phyloP scores from a whole-genome alignment of 2,113 vertebrate genomes.

The Aegithalos caudatus region DNA sequence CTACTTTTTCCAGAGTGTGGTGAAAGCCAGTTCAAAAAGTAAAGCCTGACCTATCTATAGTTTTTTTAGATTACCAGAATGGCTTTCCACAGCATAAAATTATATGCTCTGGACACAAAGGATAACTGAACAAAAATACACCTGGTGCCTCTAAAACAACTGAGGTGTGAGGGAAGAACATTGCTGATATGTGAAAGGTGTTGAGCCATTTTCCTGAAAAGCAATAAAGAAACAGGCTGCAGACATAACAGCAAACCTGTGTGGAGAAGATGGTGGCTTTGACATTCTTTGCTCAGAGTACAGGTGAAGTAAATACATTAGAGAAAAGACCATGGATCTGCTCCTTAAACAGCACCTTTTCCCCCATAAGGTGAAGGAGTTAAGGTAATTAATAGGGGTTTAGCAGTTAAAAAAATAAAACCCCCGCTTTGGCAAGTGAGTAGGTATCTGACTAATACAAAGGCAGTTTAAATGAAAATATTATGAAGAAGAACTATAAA shows the following conservation, averaged over 20 bases:
- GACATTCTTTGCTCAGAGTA: neutral
- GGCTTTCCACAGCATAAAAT: neutral
- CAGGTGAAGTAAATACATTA: fast-evolving
- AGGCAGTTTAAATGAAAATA: neutral
- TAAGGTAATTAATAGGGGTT: neutral
- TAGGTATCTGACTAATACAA: neutral
- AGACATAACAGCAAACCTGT: neutral
- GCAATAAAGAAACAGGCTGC: neutral
- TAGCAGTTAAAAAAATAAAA: neutral
- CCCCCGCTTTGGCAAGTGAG: neutral
- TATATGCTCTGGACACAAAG: neutral
- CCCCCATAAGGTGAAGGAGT: fast-evolving
- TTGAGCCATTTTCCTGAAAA: neutral
- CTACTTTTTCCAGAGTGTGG: neutral
- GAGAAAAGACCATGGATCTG: neutral
- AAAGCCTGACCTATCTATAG: neutral
- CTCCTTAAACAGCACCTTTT: neutral
- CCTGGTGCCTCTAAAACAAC: neutral
- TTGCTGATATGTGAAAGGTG: neutral
- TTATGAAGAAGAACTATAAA: neutral
- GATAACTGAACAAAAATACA: neutral
- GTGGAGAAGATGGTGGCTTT: neutral
- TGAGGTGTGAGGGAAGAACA: neutral
- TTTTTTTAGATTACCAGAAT: neutral
- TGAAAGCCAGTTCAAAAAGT: neutral